Base-by-base conservation (phyloP, 2,113 vertebrate genomes). In the Tetraodon nigroviridis region DNA sequence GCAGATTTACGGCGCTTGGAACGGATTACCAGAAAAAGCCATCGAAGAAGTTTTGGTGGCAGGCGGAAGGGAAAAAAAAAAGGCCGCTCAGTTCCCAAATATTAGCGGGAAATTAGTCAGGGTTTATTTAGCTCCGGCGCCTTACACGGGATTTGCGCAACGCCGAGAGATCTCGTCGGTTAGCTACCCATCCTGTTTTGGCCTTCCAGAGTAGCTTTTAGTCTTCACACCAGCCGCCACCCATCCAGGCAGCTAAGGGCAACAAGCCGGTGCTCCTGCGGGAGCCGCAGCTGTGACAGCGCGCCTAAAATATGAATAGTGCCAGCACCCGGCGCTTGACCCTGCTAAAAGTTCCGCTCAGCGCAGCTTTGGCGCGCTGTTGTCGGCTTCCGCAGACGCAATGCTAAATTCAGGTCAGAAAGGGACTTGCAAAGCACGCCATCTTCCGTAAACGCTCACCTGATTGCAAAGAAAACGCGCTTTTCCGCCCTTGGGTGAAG, bases 1-100 rank as follows among this genome's bases (percentile, higher is more conserved):
- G 71, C 73, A 72, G 67, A 79, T 81, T 82, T 73, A 73, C 58
- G 10, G 69, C 51, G 55, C 54, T 74, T 53, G 58, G 55, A 75
- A 76, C 20, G 67, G 84, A 86, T 86, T 82, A 80, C 71, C 6
- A 64, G 75, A 67, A 51, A 75, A 12, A 80, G 80, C 60, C 78
- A 82, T 84, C 75, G 61, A 78, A 83, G 80, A 83, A 76, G 69
- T 83, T 82, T 73, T 54, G 69, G 74, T 45, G 7, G 15, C 50
- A 47, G 0, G 7, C n/a, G n/a, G n/a, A n/a, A n/a, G n/a, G n/a
- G n/a, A n/a, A 44, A 59, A 60, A 77, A 49, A 69, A 70, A 75
- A 65, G 72, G 68, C 78, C 14, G 61, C 71, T 58, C 50, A 64
- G 19, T 68, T 68, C 69, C 29, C 53, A 75, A 74, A 67, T 52